These are phyloP conservation scores for Melanotaenia pygmaea DNA, from an alignment of 2,797 vertebrate species.

Conservation along the genomic window DNA sequence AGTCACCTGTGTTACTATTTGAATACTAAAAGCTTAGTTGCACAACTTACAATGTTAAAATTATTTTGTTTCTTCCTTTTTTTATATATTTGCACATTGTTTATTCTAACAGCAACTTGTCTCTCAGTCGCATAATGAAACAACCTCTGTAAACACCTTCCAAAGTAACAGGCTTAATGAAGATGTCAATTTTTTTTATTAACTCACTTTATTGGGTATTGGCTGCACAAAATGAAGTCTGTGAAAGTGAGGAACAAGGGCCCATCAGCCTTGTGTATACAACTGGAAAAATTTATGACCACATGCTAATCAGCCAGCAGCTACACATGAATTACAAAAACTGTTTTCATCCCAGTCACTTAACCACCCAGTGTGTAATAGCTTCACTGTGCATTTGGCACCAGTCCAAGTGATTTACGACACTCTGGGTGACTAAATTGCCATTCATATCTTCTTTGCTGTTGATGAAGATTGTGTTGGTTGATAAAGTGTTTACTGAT, in stretches of 20 bases:
- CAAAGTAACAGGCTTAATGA: conserved; percentile 59
- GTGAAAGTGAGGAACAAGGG: conserved; percentile 31
- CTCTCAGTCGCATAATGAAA: conserved; percentile 35
- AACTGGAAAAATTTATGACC: conserved; percentile 59
- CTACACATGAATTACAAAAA: conserved; percentile 54
- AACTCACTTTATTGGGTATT: conserved; percentile 64
- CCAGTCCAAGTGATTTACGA: conserved; percentile 67
- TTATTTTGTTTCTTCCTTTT: neutral
- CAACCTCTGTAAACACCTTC: conserved; percentile 47
- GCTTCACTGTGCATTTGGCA: conserved; percentile 38
- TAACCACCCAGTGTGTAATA: conserved; percentile 53
- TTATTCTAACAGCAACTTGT: conserved; percentile 21
- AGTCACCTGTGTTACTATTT: conserved; percentile 34
- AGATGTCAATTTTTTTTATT: conserved; percentile 70
- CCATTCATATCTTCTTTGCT: conserved; percentile 62
- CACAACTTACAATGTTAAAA: neutral
- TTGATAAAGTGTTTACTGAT: conserved; percentile 61
- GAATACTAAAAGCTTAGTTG: neutral
- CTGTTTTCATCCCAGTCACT: conserved; percentile 58
- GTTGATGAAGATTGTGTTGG: conserved; percentile 51
- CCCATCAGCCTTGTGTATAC: conserved; percentile 38
- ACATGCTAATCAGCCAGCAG: conserved; percentile 62
- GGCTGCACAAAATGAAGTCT: conserved; percentile 30
- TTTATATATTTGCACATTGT: neutral
- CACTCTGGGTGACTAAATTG: conserved; percentile 56